Evolutionary conservation across 2,113 vertebrate genomes (phyloP), one percentile per base, ranked within the genome.

Genomic region (Galbula dea): DNA sequence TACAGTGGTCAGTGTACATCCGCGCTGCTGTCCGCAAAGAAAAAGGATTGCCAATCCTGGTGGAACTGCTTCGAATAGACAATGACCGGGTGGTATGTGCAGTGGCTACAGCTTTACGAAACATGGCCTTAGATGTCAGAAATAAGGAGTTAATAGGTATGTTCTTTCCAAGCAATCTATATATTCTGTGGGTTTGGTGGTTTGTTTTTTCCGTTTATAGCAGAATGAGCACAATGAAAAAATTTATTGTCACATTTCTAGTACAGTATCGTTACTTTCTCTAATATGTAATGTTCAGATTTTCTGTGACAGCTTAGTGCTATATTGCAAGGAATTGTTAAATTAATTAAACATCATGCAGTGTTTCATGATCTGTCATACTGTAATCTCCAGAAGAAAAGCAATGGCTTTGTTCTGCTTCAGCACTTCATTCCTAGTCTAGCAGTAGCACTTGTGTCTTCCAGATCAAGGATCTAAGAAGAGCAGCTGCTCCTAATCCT

Each of bases 111-210:
- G 99, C 99, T 26, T 98, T 99, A 96, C 98, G 99, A 95, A 99
- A 99, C 96, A 99, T 99, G 99, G 99, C 99, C 93, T 97, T 99
- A 98, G 99, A 99, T 94, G 98, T 99, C 96, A 98, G 99, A 97
- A 99, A 99, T 96, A 99, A 99, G 96, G 99, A 99, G 87, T 97
- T 99, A 94, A 99, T 99, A 24, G 99, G 99, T 99, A 98, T 57
- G 99, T 98, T 26, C 26, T 78, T 71, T 72, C 61, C 13, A 32
- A 52, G 49, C 34, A 63, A 6, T 65, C 29, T 80, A 1, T 66
- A 7, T 63, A 0, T 79, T 46, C 12, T 52, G 19, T n/a, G 77
- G 24, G 7, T 13, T 73, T 62, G 7, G 7, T 46, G 65, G 3
- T 57, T 75, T 48, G 15, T 74, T 67, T 48, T 20, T 74, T 68